Conservation (phyloP, 2,113 vertebrate genomes). For the Cephalopterus ornatus region DNA sequence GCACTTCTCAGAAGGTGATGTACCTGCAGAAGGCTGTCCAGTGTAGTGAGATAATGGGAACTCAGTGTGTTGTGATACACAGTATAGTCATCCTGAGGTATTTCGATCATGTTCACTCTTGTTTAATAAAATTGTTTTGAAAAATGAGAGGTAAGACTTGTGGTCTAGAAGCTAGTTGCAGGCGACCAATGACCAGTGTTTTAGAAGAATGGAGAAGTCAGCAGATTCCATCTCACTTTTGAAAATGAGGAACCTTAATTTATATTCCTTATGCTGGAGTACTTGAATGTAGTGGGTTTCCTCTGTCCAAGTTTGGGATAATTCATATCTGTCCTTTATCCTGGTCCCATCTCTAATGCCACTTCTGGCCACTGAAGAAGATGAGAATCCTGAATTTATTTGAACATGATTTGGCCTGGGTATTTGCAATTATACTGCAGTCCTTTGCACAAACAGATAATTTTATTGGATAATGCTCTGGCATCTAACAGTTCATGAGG, state of each 20-base stretch:
- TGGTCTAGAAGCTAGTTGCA: not conserved
- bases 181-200: not conserved
- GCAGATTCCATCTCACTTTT: not conserved
- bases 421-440: not conserved
- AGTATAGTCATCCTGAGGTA: not conserved
- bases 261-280: not conserved
- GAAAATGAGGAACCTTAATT: not conserved
- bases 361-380: not conserved
- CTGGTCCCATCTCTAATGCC: not conserved
- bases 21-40: not conserved
- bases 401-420: not conserved
- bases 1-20: not conserved
- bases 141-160: not conserved
- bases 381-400: not conserved
- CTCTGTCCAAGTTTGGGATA: not conserved
- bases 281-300: not conserved
- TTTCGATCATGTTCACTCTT: not conserved
- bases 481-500: not conserved
- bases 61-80: rapidly evolving
- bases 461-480: not conserved
- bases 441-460: not conserved
- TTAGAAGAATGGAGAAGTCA: not conserved
- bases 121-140: not conserved
- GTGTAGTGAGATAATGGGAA: not conserved
- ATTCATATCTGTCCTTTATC: not conserved